A percentile compares a stretch with the other conserved stretches of the same genome.
Evolutionary conservation across 23 tunicate species (phyloP).

Genomic region (Phallusia fumigata): DNA sequence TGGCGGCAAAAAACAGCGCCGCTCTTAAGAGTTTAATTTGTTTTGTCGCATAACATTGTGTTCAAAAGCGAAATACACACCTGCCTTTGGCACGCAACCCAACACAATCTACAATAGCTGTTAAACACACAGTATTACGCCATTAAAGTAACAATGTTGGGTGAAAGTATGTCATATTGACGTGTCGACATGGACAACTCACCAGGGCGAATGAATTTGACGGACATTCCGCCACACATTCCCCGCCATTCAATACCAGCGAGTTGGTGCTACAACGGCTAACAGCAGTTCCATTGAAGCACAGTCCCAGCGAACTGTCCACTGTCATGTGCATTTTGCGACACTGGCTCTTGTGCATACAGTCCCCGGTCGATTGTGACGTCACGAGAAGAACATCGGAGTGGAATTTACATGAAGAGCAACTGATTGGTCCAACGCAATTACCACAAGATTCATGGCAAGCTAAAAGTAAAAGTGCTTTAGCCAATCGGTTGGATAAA

Average conservation of each 20-base stretch:
- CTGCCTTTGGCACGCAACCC: background rate
- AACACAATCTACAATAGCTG: background rate
- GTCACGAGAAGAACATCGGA: background rate
- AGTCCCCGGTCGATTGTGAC: background rate
- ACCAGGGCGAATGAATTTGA: slow-evolving; percentile 30
- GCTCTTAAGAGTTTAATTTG: too few species aligned
- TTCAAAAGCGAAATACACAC: background rate
- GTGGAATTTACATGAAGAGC: slow-evolving; percentile 21
- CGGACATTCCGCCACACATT: slow-evolving; percentile 44
- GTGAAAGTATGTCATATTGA: background rate
- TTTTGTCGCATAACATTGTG: too few species aligned
- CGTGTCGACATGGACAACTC: background rate
- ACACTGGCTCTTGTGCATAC: slow-evolving; percentile 13
- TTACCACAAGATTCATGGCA: slow-evolving; percentile 53
- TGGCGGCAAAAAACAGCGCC: too few species aligned
- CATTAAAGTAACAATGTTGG: background rate
- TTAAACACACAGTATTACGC: background rate
- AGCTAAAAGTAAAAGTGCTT: slow-evolving; percentile 27
- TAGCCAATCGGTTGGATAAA: background rate
- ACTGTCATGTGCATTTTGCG: background rate
- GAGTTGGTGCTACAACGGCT: background rate
- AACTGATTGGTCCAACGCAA: slow-evolving; percentile 19
- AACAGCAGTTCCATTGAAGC: slow-evolving; percentile 22
- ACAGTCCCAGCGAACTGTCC: slow-evolving; percentile 7
- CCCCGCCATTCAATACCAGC: background rate